A percentile compares a stretch with the other conserved stretches of the same genome.
phyloP scores from a whole-genome alignment of 2,113 vertebrate species.

The Vicugna pacos region DNA sequence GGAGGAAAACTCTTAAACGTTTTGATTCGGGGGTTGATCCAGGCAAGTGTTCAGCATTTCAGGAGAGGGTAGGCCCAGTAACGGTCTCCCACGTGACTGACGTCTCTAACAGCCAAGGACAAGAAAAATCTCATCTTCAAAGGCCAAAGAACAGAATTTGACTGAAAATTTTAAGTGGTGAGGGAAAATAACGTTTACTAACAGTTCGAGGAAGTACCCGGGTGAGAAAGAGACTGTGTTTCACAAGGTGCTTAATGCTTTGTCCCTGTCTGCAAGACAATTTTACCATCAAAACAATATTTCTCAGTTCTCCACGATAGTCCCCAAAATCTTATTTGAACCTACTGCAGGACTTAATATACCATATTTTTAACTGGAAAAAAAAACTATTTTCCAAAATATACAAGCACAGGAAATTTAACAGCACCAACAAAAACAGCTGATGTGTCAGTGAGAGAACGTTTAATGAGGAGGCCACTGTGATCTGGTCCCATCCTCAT shows the following conservation, averaged over 20 bases:
- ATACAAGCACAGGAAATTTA: not conserved
- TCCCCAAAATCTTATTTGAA: not conserved
- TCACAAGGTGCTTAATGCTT: not conserved
- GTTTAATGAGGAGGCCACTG: not conserved
- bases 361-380: not conserved
- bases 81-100: not conserved
- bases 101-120: not conserved
- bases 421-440: not conserved
- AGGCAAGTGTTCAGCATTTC: not conserved
- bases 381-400: not conserved
- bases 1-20: not conserved
- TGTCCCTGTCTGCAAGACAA: not conserved
- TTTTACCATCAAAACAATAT: not conserved
- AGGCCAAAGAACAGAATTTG: not conserved
- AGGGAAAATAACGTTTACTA: not conserved
- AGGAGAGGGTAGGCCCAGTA: fast-evolving
- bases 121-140: not conserved
- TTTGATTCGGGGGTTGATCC: not conserved
- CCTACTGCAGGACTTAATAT: not conserved
- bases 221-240: not conserved
- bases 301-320: not conserved
- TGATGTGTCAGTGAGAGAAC: not conserved
- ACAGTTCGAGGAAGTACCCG: not conserved
- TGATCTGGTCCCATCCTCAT: not conserved
- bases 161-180: not conserved